Base-by-base conservation (phyloP, 2,113 vertebrate species). In the Pungitius pungitius region DNA sequence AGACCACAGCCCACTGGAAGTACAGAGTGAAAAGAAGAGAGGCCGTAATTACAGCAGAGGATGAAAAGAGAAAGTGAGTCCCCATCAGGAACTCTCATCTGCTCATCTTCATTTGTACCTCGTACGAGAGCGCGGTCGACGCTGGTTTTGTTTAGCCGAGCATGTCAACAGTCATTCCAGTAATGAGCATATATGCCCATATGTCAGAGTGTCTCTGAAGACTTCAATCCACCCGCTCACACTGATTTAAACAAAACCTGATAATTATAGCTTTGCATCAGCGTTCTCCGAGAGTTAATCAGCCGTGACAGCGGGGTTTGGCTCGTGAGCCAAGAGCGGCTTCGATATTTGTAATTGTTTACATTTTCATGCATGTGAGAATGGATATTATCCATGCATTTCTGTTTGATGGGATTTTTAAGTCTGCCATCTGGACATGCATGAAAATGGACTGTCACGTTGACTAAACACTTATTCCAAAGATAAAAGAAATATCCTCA, bases 1-100 rank as follows among this genome's bases (percentile, higher is more conserved):
- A 90, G 81, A 92, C 89, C 77, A 77, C 86, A 93, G 90, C 84
- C 81, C 65, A 82, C 86, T 90, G 81, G 92, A 94, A 92, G 79
- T 62, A 90, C 89, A 57, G 90, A 90, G 87, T 42, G 73, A 88
- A 91, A 67, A 77, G 5, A 85, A 77, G 70, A 84, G 80, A 76
- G 72, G 84, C 85, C 80, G 59, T 92, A 93, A 93, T 93, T 92
- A 89, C 30, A 85, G 85, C 77, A 45, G 76, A 72, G 69, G 62
- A 83, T 83, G 56, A 78, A 86, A 76, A 80, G 66, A 63, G 52
- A 80, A 84, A 85, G 80, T 79, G 64, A 82, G 75, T 86, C 69
- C 57, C 82, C 72, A 62, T 70, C 75, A 84, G 70, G 73, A 89
- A 75, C 81, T 71, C 80, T 86, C 81, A 88, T 91, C 80, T 90